Evolutionary conservation across 2,888 invertebrate genomes (phyloP).

Genomic region (Amblyteles armatorius): DNA sequence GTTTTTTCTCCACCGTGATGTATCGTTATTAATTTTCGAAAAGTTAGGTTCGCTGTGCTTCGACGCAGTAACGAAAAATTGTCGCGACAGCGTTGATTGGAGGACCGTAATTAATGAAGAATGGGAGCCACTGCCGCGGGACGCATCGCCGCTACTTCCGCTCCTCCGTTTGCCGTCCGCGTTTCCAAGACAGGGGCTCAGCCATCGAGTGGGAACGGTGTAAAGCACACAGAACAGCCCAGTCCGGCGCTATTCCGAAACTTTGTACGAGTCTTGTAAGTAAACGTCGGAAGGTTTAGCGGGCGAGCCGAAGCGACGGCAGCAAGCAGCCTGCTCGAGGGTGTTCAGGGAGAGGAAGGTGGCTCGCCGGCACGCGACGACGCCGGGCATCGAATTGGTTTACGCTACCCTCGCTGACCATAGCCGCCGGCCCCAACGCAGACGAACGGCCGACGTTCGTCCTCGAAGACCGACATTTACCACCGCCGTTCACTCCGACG

Average conservation of each 20-base stretch:
- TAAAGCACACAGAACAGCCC: conserved; percentile 35
- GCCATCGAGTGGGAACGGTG: conserved; percentile 47
- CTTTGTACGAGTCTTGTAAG: conserved; percentile 68
- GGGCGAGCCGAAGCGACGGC: conserved; percentile 64
- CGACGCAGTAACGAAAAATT: neutral
- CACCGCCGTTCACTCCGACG: neutral
- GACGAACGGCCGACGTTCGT: neutral
- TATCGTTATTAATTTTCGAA: neutral
- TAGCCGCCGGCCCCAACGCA: neutral
- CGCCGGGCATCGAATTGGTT: conserved; percentile 44
- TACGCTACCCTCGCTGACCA: neutral
- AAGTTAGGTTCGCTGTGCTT: neutral
- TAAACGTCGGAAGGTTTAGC: conserved; percentile 67
- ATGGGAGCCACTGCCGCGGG: conserved; percentile 63
- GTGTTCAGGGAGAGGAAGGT: conserved; percentile 59
- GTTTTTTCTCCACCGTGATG: too few species aligned
- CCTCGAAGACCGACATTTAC: neutral
- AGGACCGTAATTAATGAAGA: neutral
- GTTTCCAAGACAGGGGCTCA: conserved; percentile 67
- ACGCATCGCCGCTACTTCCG: conserved; percentile 68
- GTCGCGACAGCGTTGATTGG: neutral
- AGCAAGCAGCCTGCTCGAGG: conserved; percentile 58
- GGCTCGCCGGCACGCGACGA: conserved; percentile 64
- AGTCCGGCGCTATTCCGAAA: conserved; percentile 58
- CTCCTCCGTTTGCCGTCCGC: conserved; percentile 57